These are phyloP conservation scores for Mola mola DNA, from an alignment of 2,113 vertebrate genomes.

Conservation along the genomic window DNA sequence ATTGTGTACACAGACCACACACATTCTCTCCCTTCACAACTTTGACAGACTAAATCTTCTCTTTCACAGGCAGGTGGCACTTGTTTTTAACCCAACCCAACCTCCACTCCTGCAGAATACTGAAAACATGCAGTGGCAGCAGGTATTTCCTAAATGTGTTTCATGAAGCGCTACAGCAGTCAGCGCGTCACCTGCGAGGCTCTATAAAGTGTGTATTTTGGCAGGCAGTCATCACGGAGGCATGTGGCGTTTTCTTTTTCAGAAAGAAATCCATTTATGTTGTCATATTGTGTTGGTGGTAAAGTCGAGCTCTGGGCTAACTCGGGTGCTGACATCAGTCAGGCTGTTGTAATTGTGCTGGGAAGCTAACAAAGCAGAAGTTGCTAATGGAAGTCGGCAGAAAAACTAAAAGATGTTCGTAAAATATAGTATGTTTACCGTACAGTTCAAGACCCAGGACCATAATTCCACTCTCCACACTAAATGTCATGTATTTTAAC, in stretches of 20 bases:
- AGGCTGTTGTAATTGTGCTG: slow-evolving; percentile 46
- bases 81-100: slow-evolving; percentile 21
- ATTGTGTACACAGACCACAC: slow-evolving; percentile 24
- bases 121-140: slow-evolving; percentile 56
- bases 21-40: slow-evolving; percentile 2
- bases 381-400: slow-evolving; percentile 57
- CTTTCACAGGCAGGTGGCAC: slow-evolving; percentile 26
- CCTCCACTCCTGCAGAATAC: slow-evolving; percentile 23
- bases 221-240: slow-evolving; percentile 23
- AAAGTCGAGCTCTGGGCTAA: slow-evolving; percentile 31
- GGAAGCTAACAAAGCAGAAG: slow-evolving; percentile 44
- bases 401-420: slow-evolving; percentile 23
- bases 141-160: slow-evolving; percentile 40
- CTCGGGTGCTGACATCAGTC: slow-evolving; percentile 36
- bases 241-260: slow-evolving; percentile 29
- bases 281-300: slow-evolving; percentile 36
- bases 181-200: slow-evolving; percentile 29
- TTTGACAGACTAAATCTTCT: slow-evolving; percentile 26
- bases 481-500: not conserved
- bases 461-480: not conserved
- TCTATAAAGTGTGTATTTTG: slow-evolving; percentile 29
- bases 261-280: slow-evolving; percentile 47
- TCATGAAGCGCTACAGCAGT: slow-evolving; percentile 38
- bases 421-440: slow-evolving; percentile 31
- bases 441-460: not conserved